Evolutionary conservation across 2,888 invertebrate species (phyloP).

Genomic region (Apamea monoglypha): DNA sequence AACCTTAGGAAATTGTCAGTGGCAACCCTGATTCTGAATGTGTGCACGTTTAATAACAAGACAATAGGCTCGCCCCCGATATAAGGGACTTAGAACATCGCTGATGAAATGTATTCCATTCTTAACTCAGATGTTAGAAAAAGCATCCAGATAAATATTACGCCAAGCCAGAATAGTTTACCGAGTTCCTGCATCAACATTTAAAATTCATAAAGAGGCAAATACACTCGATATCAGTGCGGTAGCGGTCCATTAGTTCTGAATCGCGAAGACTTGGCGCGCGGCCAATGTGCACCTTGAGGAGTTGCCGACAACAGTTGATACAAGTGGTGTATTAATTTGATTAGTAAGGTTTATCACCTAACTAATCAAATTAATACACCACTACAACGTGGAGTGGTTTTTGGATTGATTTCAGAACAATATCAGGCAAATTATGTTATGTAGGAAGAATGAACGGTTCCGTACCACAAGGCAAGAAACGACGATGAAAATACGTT

Average conservation of each 20-base stretch:
- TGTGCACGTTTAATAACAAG: not conserved
- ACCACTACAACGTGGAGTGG: not conserved
- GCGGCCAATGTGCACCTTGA: slow-evolving; percentile 58
- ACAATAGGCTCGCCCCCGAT: not conserved
- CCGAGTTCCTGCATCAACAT: slow-evolving; percentile 24
- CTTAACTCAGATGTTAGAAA: not conserved
- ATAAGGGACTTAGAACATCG: not conserved
- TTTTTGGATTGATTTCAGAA: not conserved
- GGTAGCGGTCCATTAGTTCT: slow-evolving; percentile 69
- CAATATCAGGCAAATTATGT: not conserved
- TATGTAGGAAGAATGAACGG: not conserved
- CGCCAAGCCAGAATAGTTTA: not conserved
- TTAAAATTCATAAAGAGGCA: slow-evolving; percentile 68
- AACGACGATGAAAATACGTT: too few species aligned
- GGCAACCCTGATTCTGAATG: not conserved
- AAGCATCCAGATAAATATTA: not conserved
- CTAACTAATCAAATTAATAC: too few species aligned
- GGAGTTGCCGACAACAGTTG: slow-evolving; percentile 37
- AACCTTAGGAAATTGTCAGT: not conserved
- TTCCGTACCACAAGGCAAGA: too few species aligned
- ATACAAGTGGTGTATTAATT: slow-evolving; percentile 30
- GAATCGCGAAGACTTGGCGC: slow-evolving; percentile 60
- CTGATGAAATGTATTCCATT: not conserved
- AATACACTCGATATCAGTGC: slow-evolving; percentile 67
- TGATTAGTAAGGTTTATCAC: slow-evolving; percentile 19